These are phyloP conservation scores for Drosophila sordidula DNA, from an alignment of 2,888 invertebrate genomes.

Conservation along the genomic window DNA sequence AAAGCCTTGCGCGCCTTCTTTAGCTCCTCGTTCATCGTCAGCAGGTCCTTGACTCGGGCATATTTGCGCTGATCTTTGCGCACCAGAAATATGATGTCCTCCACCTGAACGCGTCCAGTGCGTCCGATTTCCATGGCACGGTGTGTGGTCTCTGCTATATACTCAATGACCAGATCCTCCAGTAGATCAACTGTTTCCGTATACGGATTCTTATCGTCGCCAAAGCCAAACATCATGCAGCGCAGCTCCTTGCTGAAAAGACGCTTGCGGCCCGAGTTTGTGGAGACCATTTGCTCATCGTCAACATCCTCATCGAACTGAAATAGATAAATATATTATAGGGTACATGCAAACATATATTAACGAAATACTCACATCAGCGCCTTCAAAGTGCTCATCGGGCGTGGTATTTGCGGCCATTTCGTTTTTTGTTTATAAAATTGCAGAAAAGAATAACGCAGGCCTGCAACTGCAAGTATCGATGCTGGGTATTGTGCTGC, in stretches of 20 bases:
- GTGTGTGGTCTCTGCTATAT: conserved; percentile 96
- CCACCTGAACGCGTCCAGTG: conserved; percentile 98
- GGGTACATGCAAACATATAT: neutral
- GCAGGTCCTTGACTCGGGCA: conserved; percentile 97
- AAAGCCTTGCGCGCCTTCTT: conserved; percentile 99
- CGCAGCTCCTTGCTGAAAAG: conserved; percentile 96
- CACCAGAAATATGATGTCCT: conserved; percentile 98
- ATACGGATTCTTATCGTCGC: conserved; percentile 99
- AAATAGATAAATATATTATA: neutral
- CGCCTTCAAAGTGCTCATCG: conserved; percentile 81
- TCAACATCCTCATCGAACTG: conserved; percentile 87
- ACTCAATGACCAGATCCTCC: conserved; percentile 99
- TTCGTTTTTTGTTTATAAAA: conserved; percentile 19
- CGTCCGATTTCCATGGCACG: conserved; percentile 98
- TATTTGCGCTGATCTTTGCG: conserved; percentile 98
- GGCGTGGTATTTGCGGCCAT: conserved; percentile 69
- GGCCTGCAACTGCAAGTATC: neutral
- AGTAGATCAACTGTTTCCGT: conserved; percentile 99
- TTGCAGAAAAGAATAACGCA: neutral
- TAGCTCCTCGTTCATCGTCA: conserved; percentile 99
- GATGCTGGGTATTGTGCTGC: neutral
- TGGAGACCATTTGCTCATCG: conserved; percentile 89
- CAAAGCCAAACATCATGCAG: conserved; percentile 99
- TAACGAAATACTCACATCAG: conserved; percentile 69
- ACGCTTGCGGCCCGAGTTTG: conserved; percentile 91